Base-by-base conservation (phyloP, 2,888 invertebrate species). In the Prosopocoilus inquinatus region DNA sequence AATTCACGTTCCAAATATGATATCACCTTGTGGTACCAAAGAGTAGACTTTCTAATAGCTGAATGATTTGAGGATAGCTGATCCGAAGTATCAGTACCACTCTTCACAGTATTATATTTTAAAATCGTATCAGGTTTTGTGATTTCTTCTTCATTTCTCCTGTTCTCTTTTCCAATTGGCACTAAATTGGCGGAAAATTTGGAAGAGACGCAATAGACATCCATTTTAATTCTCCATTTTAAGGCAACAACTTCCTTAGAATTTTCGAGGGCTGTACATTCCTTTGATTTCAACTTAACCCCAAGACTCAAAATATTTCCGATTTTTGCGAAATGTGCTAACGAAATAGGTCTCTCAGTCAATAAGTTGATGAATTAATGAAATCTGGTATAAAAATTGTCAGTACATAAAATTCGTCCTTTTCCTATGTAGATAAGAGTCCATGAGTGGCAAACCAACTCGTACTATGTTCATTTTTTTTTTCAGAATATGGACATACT, bases 21-120 rank as follows among this genome's bases (percentile, higher is more conserved):
- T 20, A 20, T 20, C 20, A 20, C 20, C 5, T 20, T 20, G 20
- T 20, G 20, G 20, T 20, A 20, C 20, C 20, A 20, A 20, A 1
- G 20, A 20, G 5, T 20, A 5, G 4, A 20, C 20, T 20, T 12
- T 11, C 16, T 41, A 41, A 41, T 12, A 11, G 16, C 41, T 13
- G 41, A 41, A 16, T 41, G 41, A 41, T 41, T 12, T 41, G 41
- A 41, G 15, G 41, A 41, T 15, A 41, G 41, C 12, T 41, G 41
- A 41, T 41, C 41, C 13, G 41, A 41, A 41, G 12, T 41, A 41
- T 41, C 41, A 15, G 2, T 41, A 15, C 41, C 41, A 41, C 41
- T 11, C 16, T 41, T 41, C 41, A 41, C 11, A 8, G 41, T 41
- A n/a, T 41, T 41, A 41, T 41, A 41, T 13, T 41, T 13, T 41